Conservation (phyloP, 1,140 invertebrate species). For the Bombus superbus region DNA sequence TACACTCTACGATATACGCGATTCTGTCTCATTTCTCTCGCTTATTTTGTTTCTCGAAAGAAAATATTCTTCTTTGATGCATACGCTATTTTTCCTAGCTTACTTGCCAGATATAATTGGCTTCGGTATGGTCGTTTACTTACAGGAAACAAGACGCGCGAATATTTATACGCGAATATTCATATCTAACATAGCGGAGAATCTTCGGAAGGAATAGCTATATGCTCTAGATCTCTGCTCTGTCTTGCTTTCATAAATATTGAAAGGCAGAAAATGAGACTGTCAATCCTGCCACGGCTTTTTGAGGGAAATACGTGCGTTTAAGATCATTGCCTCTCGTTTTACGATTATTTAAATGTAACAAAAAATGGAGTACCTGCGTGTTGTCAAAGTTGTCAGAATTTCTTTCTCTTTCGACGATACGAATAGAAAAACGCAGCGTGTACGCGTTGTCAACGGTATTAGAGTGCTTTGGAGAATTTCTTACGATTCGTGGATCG, state of each 20-base stretch:
- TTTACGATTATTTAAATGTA: neutral
- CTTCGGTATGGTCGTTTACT: too few relatives aligned
- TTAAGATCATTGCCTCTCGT: neutral
- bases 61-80: too few relatives aligned
- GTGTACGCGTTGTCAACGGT: neutral
- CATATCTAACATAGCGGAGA: neutral
- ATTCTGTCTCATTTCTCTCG: too few relatives aligned
- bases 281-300: neutral
- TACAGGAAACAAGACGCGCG: too few relatives aligned
- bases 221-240: neutral
- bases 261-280: neutral
- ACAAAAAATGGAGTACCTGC: neutral
- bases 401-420: neutral
- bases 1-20: too few relatives aligned
- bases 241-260: neutral
- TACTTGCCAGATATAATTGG: too few relatives aligned
- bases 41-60: too few relatives aligned
- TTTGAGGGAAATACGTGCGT: neutral
- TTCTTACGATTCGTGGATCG: neutral
- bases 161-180: too few relatives aligned
- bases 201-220: neutral
- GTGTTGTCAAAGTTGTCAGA: neutral
- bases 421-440: neutral
- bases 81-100: too few relatives aligned
- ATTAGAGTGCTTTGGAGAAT: too few relatives aligned